These are phyloP conservation scores for Piaya cayana DNA, from an alignment of 2,113 vertebrate genomes.

Conservation along the genomic window DNA sequence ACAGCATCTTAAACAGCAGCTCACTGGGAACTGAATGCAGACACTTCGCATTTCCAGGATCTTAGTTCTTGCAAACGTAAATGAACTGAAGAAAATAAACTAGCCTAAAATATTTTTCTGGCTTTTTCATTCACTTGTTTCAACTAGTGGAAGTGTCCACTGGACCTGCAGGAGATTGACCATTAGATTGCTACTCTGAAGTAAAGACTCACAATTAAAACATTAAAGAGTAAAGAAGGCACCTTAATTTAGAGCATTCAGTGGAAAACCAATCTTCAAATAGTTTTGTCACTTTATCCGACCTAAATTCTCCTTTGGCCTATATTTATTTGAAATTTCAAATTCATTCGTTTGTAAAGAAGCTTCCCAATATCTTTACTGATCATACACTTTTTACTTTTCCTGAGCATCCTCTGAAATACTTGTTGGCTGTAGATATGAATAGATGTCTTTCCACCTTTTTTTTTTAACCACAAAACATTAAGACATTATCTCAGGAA, in stretches of 20 bases:
- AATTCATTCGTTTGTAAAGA: not conserved
- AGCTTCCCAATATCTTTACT: not conserved
- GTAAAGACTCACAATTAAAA: not conserved
- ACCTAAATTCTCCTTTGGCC: not conserved
- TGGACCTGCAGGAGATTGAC: not conserved
- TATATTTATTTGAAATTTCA: not conserved
- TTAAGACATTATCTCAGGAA: constrained; percentile 57
- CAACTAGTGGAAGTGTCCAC: not conserved
- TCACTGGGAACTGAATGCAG: not conserved
- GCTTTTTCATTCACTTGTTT: not conserved
- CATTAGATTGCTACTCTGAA: not conserved
- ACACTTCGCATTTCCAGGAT: not conserved
- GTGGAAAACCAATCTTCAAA: not conserved
- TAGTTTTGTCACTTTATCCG: not conserved
- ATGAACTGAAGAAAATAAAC: not conserved
- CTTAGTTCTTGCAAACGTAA: not conserved
- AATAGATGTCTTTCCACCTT: not conserved
- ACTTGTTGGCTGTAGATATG: not conserved
- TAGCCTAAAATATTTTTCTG: not conserved
- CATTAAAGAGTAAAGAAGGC: not conserved
- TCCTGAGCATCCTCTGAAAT: not conserved
- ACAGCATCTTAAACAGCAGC: not conserved
- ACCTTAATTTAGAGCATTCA: not conserved
- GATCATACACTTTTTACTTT: not conserved
- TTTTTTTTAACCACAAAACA: constrained; percentile 2